phyloP scores from a whole-genome alignment of 2,797 vertebrate species.

The Columba guinea region DNA sequence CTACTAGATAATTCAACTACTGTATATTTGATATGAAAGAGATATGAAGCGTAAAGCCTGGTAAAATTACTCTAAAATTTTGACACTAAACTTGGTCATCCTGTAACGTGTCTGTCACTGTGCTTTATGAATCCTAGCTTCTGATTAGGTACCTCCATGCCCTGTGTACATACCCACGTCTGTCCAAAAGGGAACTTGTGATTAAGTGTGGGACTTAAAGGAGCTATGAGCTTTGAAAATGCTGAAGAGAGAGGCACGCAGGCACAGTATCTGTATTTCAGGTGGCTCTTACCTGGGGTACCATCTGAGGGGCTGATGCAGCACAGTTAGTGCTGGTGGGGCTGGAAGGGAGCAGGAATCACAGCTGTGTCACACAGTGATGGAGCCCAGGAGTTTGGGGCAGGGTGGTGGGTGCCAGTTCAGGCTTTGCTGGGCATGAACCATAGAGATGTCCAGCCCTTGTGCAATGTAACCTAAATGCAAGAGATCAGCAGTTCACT shows the following conservation, averaged over 20 bases:
- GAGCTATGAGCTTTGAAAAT: neutral
- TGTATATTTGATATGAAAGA: neutral
- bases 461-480: accelerated
- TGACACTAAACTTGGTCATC: neutral
- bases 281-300: neutral
- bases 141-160: neutral
- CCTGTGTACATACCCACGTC: accelerated
- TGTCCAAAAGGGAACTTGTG: neutral
- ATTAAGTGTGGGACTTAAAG: neutral
- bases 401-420: no score
- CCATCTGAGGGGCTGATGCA: neutral
- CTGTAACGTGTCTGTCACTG: neutral
- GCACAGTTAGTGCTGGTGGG: neutral
- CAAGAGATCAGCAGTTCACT: accelerated
- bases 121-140: neutral
- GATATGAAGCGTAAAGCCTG: neutral
- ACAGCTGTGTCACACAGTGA: accelerated
- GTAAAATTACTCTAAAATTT: neutral
- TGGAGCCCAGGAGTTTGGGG: neutral
- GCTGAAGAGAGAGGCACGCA: neutral
- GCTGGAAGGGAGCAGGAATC: neutral
- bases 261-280: neutral
- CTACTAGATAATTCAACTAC: neutral
- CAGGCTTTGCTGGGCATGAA: accelerated
- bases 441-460: neutral